phyloP scores from a whole-genome alignment of 2,797 vertebrate species.

The Enteromius argenteus region DNA sequence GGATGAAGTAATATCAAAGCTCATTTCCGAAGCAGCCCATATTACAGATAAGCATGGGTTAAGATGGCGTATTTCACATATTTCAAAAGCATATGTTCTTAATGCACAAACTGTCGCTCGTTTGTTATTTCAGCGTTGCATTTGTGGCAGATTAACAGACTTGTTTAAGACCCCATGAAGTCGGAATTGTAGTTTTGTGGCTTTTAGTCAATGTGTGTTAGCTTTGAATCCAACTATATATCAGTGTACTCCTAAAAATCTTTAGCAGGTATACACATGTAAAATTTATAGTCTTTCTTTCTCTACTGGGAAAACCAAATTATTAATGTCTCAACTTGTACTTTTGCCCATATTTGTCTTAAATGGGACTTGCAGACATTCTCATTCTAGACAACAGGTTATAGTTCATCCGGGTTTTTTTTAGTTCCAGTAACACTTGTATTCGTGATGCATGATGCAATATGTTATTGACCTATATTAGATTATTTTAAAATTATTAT shows the following conservation, averaged over 20 bases:
- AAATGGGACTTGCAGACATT: background rate
- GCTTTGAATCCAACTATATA: background rate
- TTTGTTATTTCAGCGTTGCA: constrained; percentile 18
- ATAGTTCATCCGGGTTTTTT: background rate
- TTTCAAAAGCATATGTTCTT: background rate
- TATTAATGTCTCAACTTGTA: background rate
- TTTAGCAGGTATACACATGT: background rate
- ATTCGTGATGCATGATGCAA: no score
- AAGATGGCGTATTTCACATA: background rate
- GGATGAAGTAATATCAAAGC: constrained; percentile 38
- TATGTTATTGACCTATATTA: background rate
- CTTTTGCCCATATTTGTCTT: background rate
- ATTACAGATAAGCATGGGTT: constrained; percentile 31
- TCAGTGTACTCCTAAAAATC: background rate
- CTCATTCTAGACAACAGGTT: background rate
- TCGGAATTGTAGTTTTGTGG: background rate
- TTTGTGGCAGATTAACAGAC: background rate
- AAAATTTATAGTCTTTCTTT: background rate
- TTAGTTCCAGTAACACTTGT: background rate
- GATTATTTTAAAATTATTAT: background rate
- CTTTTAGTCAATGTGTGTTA: background rate
- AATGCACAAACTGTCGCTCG: constrained; percentile 1
- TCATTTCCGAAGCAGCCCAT: constrained; percentile 28
- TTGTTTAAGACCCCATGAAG: background rate
- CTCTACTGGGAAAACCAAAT: background rate